These are phyloP conservation scores for Dasypus novemcinctus DNA, from an alignment of 2,113 vertebrate species.

Conservation along the genomic window DNA sequence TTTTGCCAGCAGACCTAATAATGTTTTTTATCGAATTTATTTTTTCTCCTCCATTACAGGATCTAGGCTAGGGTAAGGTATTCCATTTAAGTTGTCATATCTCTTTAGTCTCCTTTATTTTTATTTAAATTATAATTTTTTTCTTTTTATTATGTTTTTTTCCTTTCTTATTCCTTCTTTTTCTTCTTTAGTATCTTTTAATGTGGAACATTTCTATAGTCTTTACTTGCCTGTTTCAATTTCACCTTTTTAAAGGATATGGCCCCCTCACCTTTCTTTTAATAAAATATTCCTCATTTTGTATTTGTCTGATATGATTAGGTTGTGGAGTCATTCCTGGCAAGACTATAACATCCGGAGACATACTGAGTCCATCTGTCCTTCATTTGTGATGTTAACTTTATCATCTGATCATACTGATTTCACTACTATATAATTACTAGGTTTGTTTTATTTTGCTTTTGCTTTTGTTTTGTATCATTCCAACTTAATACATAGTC, in stretches of 20 bases:
- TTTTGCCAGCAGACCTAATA: not conserved
- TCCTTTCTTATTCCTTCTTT: too few relatives aligned
- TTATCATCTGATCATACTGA: not conserved
- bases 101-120: too few relatives aligned
- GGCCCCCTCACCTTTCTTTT: not conserved
- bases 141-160: too few relatives aligned
- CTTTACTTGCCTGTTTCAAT: not conserved
- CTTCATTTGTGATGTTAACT: conserved; percentile 23
- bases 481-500: not conserved
- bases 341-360: not conserved
- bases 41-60: not conserved
- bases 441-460: too few relatives aligned
- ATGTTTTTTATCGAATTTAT: not conserved
- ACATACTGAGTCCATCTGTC: not conserved
- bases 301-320: conserved; percentile 5
- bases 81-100: too few relatives aligned
- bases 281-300: too few relatives aligned
- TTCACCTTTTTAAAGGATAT: conserved; percentile 7
- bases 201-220: not conserved
- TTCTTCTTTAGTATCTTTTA: not conserved
- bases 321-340: not conserved
- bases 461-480: not conserved
- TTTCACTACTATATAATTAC: not conserved
- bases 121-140: too few relatives aligned
- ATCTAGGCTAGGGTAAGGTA: not conserved